These are phyloP conservation scores for Drosophila nigritarsus DNA, from an alignment of 2,888 invertebrate genomes.

Conservation along the genomic window DNA sequence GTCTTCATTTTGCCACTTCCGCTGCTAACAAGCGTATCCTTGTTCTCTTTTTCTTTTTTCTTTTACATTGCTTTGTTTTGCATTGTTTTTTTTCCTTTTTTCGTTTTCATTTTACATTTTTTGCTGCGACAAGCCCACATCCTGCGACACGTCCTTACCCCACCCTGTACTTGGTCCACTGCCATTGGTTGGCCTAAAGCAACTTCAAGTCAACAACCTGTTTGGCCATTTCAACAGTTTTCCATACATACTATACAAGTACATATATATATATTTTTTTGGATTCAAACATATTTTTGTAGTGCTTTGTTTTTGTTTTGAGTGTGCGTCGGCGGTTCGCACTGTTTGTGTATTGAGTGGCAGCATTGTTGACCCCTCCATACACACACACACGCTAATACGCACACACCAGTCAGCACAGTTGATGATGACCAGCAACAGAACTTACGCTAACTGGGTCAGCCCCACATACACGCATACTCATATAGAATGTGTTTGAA, in stretches of 20 bases:
- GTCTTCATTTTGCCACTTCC: slow-evolving; percentile 62
- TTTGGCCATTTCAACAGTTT: slow-evolving; percentile 34
- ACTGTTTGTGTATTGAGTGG: slow-evolving; percentile 64
- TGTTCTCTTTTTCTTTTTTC: slow-evolving; percentile 33
- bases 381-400: slow-evolving; percentile 7
- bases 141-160: slow-evolving; percentile 22
- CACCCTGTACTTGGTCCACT: slow-evolving; percentile 14
- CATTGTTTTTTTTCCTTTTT: slow-evolving; percentile 2
- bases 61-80: slow-evolving; percentile 14
- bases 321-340: slow-evolving; percentile 51
- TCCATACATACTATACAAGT: background rate
- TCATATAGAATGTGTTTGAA: slow-evolving; percentile 25
- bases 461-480: slow-evolving; percentile 13
- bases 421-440: slow-evolving; percentile 45
- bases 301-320: slow-evolving; percentile 33
- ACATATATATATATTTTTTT: slow-evolving; percentile 3
- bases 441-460: slow-evolving; percentile 56
- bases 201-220: slow-evolving; percentile 46
- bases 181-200: slow-evolving; percentile 34
- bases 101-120: background rate
- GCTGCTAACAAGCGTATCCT: slow-evolving; percentile 73
- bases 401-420: slow-evolving; percentile 15
- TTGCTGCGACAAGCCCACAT: slow-evolving; percentile 14
- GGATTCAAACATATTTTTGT: slow-evolving; percentile 35
- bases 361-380: slow-evolving; percentile 65